Evolutionary conservation across 2,797 vertebrate species (phyloP), one percentile per base, ranked within the genome.

Genomic region (Gila robusta): DNA sequence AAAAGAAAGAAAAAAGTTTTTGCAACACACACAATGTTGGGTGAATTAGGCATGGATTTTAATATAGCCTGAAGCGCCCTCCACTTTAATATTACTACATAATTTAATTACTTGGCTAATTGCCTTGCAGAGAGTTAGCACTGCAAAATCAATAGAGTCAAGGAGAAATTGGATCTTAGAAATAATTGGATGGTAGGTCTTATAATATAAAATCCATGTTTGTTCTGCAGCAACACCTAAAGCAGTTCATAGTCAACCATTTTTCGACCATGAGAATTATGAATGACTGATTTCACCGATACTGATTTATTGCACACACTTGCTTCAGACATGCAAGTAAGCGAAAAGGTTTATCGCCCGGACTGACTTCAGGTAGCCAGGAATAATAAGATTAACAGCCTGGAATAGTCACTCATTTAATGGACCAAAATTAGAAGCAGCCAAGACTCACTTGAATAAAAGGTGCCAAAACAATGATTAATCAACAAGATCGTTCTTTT

Each of bases 81-180:
- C 89, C 76, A 90, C 47, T 84, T 90, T 90, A 85, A 81, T 87
- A 69, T 81, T 81, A 85, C 52, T 80, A 54, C 73, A 76, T 89
- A 78, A 47, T 81, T 64, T 49, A 54, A 83, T 62, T 79, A 81
- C 74, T 84, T 86, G 62, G 85, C 52, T 91, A 87, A 91, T 89
- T 89, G 85, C 71, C 74, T 77, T 78, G 62, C 28, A 70, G 44
- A 67, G 47, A 69, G 82, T 54, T 79, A 88, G 89, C 79, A 66
- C 35, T 11, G 64, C 47, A 82, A 79, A n/a, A 90, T 88, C 66
- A 83, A 32, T 86, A 41, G 37, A 69, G 73, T 12, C 1, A 67
- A 56, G 71, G 17, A 74, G 26, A 84, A 86, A 82, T 78, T 67
- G 79, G 72, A 59, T 86, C 71, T 81, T 56, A 69, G 80, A 86